phyloP scores from a whole-genome alignment of 2,888 invertebrate genomes.

The Drosophila quinaria region DNA sequence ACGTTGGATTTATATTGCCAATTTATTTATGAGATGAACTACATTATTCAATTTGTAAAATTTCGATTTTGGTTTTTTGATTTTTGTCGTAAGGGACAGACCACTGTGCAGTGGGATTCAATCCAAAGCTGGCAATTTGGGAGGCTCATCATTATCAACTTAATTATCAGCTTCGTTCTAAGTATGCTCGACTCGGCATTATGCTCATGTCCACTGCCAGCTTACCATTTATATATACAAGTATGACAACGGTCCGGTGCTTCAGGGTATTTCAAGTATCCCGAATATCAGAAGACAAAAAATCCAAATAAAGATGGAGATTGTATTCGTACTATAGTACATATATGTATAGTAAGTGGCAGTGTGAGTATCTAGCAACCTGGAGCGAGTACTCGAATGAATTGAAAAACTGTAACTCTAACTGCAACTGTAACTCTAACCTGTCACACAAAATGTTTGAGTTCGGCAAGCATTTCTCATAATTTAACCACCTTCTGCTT shows the following conservation, averaged over 20 bases:
- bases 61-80: too few relatives aligned
- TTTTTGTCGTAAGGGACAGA: too few relatives aligned
- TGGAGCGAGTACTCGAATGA: not conserved
- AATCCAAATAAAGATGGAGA: not conserved
- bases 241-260: conserved; percentile 13
- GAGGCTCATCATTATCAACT: conserved; percentile 38
- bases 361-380: conserved; percentile 8
- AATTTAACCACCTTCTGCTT: conserved; percentile 40
- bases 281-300: conserved; percentile 10
- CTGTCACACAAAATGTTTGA: conserved; percentile 44
- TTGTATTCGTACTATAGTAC: not conserved
- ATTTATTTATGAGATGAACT: too few relatives aligned
- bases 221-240: not conserved
- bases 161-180: conserved; percentile 42
- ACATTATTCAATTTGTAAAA: too few relatives aligned
- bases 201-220: conserved; percentile 19
- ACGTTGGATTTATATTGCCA: too few relatives aligned
- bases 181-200: conserved; percentile 20
- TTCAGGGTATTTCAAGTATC: conserved; percentile 7
- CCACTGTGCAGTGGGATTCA: not conserved
- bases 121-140: conserved; percentile 24
- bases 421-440: not conserved
- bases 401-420: not conserved
- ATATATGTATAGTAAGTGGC: not conserved
- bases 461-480: conserved; percentile 44